These are phyloP conservation scores for Platorchestia sp. DNA, from an alignment of 1,140 invertebrate genomes.

Conservation along the genomic window DNA sequence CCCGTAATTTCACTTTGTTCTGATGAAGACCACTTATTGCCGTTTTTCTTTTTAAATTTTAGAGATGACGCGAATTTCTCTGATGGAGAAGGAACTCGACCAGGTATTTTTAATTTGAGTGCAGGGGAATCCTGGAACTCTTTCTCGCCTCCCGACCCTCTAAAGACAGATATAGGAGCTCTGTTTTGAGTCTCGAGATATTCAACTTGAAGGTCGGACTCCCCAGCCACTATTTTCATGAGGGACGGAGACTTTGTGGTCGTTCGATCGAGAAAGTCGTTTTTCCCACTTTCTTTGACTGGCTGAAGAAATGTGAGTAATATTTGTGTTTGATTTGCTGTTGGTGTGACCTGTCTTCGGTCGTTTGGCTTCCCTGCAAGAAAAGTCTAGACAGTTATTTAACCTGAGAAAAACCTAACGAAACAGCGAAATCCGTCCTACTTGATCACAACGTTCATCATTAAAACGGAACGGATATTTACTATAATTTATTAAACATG, in stretches of 20 bases:
- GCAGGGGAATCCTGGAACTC: not conserved
- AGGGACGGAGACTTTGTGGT: not conserved
- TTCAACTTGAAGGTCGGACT: not conserved
- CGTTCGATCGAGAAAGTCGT: not conserved
- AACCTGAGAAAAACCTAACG: not conserved
- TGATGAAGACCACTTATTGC: not conserved
- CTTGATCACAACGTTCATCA: too few relatives aligned
- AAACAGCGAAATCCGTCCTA: not conserved
- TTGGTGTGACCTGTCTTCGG: not conserved
- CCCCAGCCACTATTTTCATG: not conserved
- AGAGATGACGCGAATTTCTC: not conserved
- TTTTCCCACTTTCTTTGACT: not conserved
- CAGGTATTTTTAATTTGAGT: constrained; percentile 3
- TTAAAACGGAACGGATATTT: not conserved
- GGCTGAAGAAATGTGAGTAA: constrained; percentile 24
- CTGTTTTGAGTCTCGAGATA: not conserved
- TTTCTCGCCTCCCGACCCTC: not conserved
- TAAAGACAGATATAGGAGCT: not conserved
- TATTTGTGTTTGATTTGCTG: not conserved
- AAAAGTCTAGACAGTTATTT: not conserved
- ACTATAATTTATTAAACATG: not conserved
- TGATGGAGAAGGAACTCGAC: not conserved
- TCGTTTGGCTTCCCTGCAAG: not conserved
- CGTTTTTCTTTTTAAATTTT: not conserved
- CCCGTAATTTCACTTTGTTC: not conserved